A percentile compares a stretch with the other conserved stretches of the same genome.
phyloP scores from a whole-genome alignment of 2,113 vertebrate species.

The Leucoraja erinaceus region DNA sequence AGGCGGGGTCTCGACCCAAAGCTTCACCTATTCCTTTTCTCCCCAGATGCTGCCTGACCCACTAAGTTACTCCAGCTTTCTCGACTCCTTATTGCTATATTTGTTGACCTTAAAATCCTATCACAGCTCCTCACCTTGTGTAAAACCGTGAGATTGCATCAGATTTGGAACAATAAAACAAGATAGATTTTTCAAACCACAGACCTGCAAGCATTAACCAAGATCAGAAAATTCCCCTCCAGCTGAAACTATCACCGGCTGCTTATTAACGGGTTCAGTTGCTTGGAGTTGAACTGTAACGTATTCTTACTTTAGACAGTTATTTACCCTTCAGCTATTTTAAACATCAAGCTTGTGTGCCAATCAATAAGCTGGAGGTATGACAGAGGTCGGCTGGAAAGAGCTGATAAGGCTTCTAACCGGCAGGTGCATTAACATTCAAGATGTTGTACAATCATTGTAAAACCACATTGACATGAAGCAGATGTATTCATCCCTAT shows the following conservation, averaged over 20 bases:
- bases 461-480: background rate
- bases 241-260: background rate
- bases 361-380: background rate
- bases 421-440: background rate
- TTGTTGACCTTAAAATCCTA: background rate
- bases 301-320: background rate
- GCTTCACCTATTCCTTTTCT: too few relatives aligned
- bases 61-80: too few relatives aligned
- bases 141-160: background rate
- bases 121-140: background rate
- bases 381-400: background rate
- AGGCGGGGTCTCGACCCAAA: too few relatives aligned
- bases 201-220: background rate
- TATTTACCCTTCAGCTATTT: constrained; percentile 1
- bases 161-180: background rate
- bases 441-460: background rate
- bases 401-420: background rate
- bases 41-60: too few relatives aligned
- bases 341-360: background rate
- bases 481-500: background rate
- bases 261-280: background rate
- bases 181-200: background rate
- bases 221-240: background rate
- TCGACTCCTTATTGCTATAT: too few relatives aligned
- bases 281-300: background rate